These are phyloP conservation scores for Oryzias javanicus DNA, from an alignment of 2,113 vertebrate species.

Conservation along the genomic window DNA sequence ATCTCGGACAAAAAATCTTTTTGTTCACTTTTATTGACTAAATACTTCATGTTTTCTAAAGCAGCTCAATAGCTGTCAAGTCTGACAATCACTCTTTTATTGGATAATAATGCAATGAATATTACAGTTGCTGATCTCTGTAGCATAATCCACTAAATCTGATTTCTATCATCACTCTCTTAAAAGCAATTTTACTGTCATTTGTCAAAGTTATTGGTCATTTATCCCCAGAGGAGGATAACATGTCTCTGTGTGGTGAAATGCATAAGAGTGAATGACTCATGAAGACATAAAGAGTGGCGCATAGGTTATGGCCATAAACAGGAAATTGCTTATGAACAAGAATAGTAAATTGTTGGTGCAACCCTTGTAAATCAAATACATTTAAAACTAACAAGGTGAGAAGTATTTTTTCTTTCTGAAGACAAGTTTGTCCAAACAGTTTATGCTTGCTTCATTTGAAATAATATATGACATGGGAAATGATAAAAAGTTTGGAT, in stretches of 20 bases:
- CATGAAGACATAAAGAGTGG: slow-evolving; percentile 51
- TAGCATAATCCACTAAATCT: slow-evolving; percentile 58
- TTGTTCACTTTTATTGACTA: slow-evolving; percentile 18
- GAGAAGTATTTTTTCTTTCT: slow-evolving; percentile 27
- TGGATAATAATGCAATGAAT: slow-evolving; percentile 59
- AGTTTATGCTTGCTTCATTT: slow-evolving; percentile 36
- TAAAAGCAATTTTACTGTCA: slow-evolving; percentile 62
- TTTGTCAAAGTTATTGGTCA: slow-evolving; percentile 73
- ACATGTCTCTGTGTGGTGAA: slow-evolving; percentile 47
- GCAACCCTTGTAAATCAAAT: slow-evolving; percentile 50
- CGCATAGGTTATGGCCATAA: slow-evolving; percentile 55
- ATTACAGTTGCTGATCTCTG: slow-evolving; percentile 63
- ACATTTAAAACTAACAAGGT: slow-evolving; percentile 26
- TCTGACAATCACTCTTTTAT: slow-evolving; percentile 47
- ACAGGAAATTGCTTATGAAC: slow-evolving; percentile 60
- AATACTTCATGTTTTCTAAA: slow-evolving; percentile 45
- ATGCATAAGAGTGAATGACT: slow-evolving; percentile 49
- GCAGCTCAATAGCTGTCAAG: slow-evolving; percentile 41
- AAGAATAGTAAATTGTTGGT: slow-evolving; percentile 41
- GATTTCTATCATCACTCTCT: slow-evolving; percentile 64
- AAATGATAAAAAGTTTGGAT: slow-evolving; percentile 18
- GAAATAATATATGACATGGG: slow-evolving; percentile 17
- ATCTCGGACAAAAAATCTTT: slow-evolving; percentile 12
- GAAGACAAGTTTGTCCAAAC: slow-evolving; percentile 26
- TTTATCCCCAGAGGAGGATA: slow-evolving; percentile 56